Percentiles rank a stretch among this genome's conserved stretches.
Evolutionary conservation across 1,140 invertebrate genomes (phyloP).

Genomic region (Cherax quadricarinatus): DNA sequence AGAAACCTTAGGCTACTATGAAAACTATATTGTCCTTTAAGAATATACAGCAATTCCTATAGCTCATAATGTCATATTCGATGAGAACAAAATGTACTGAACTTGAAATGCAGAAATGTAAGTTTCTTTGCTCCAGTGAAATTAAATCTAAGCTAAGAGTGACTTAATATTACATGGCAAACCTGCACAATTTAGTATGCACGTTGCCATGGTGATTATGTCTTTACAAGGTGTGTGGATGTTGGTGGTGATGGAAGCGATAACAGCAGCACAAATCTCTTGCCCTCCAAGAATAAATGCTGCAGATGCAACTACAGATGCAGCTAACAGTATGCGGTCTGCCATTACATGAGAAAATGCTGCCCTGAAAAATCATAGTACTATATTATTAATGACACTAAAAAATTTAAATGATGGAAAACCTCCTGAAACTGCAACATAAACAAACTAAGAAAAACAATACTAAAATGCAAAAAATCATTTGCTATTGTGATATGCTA

Average conservation of each 20-base stretch:
- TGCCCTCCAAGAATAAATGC: not conserved
- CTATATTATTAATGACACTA: not conserved
- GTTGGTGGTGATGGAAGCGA: not conserved
- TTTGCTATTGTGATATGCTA: no score
- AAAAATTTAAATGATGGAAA: not conserved
- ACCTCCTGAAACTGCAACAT: no score
- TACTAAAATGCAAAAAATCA: no score
- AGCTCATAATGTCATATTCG: no score
- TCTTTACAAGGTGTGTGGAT: not conserved
- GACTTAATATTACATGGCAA: not conserved
- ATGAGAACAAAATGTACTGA: no score
- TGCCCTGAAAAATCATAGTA: not conserved
- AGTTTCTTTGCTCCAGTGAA: no score
- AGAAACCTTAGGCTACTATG: no score
- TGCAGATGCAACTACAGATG: not conserved
- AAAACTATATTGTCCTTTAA: no score
- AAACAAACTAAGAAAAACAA: no score
- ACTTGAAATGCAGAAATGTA: no score
- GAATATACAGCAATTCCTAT: no score
- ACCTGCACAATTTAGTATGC: not conserved
- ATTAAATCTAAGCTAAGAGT: conserved; percentile 3
- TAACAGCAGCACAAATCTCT: not conserved
- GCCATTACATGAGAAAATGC: conserved; percentile 16
- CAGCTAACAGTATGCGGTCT: conserved; percentile 23
- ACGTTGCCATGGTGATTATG: not conserved